Evolutionary conservation across 1,140 invertebrate species (phyloP).

Genomic region (Anadara kagoshimensis): DNA sequence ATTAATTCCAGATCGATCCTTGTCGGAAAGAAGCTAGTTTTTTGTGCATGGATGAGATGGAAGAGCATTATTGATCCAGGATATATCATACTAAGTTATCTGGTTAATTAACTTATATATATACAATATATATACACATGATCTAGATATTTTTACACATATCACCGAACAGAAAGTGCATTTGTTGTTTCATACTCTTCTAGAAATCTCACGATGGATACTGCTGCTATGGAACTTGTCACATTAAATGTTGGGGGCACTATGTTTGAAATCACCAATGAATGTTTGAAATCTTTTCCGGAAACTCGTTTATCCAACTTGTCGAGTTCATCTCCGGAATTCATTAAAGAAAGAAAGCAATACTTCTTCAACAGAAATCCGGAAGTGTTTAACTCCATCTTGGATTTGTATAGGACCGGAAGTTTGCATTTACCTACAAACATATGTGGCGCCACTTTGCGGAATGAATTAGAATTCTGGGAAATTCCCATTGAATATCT

Average conservation of each 20-base stretch:
- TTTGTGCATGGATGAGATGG: no score
- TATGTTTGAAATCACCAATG: background rate
- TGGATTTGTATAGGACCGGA: background rate
- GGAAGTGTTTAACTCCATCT: slow-evolving; percentile 1
- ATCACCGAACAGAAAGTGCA: no score
- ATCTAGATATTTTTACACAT: no score
- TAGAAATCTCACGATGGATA: no score
- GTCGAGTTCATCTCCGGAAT: background rate
- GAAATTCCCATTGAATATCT: background rate
- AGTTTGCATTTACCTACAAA: background rate
- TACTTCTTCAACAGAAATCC: slow-evolving; percentile 14
- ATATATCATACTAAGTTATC: no score
- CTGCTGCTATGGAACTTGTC: background rate
- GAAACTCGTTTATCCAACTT: background rate
- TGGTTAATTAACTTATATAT: no score
- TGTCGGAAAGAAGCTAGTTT: no score
- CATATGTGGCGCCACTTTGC: background rate
- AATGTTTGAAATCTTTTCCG: background rate
- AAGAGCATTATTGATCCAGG: no score
- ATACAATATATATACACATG: no score
- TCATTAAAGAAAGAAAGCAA: background rate
- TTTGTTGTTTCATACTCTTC: no score
- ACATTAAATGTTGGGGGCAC: slow-evolving; percentile 10
- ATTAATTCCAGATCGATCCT: no score
- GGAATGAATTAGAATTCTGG: slow-evolving; percentile 4